A percentile compares a stretch with the other conserved stretches of the same genome.
These are phyloP conservation scores for Torymus auratus DNA, from an alignment of 2,888 invertebrate species.

Conservation along the genomic window DNA sequence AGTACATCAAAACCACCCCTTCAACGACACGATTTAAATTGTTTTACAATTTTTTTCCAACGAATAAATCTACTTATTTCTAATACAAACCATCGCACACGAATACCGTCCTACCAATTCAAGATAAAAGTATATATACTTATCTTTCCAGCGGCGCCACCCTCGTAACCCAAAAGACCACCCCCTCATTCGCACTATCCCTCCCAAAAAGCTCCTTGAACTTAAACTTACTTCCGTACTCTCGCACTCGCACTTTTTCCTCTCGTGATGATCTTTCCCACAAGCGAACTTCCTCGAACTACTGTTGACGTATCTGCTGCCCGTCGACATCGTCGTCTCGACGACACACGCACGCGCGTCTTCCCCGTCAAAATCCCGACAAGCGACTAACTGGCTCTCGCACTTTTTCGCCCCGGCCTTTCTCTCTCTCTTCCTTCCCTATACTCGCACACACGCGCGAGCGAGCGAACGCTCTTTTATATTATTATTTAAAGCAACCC, in stretches of 20 bases:
- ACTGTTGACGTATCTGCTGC: not conserved
- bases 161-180: too few relatives aligned
- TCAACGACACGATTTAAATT: too few relatives aligned
- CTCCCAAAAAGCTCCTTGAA: not conserved
- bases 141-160: too few relatives aligned
- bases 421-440: conserved; percentile 10
- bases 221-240: not conserved
- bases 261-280: too few relatives aligned
- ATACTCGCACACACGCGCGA: conserved; percentile 53
- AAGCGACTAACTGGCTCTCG: conserved; percentile 46
- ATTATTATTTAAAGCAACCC: conserved; percentile 76
- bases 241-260: not conserved
- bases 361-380: conserved; percentile 52
- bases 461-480: conserved; percentile 58
- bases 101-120: too few relatives aligned
- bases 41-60: too few relatives aligned
- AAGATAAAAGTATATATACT: too few relatives aligned
- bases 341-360: conserved; percentile 22
- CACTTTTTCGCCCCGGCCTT: conserved; percentile 47
- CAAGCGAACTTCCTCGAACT: too few relatives aligned
- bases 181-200: too few relatives aligned
- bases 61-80: too few relatives aligned
- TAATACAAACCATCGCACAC: too few relatives aligned
- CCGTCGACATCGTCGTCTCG: not conserved
- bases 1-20: too few relatives aligned